phyloP scores from a whole-genome alignment of 2,888 invertebrate genomes.

The Cryptosula pallasiana region DNA sequence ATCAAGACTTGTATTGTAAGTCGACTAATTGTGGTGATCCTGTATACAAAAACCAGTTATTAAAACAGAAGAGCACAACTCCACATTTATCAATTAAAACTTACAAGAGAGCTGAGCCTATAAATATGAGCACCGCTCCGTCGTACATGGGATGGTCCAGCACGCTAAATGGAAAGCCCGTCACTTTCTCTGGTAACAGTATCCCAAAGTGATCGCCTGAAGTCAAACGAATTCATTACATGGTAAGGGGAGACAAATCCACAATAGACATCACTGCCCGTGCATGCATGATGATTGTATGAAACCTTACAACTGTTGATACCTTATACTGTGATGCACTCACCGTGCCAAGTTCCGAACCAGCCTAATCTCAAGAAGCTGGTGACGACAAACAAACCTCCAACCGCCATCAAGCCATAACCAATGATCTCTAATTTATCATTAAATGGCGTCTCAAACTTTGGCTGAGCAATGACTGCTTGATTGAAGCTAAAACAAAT shows the following conservation, averaged over 20 bases:
- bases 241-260: no score
- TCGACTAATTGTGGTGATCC: no score
- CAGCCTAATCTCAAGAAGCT: slow-evolving; percentile 37
- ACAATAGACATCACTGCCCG: no score
- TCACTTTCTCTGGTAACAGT: slow-evolving; percentile 35
- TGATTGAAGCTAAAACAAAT: slow-evolving; percentile 31
- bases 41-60: slow-evolving; percentile 29
- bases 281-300: no score
- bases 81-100: slow-evolving; percentile 26
- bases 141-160: slow-evolving; percentile 40
- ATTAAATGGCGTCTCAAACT: slow-evolving; percentile 32
- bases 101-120: slow-evolving; percentile 36
- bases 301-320: no score
- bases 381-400: slow-evolving; percentile 34
- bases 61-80: background rate
- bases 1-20: no score
- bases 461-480: slow-evolving; percentile 33
- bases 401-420: slow-evolving; percentile 31
- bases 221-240: no score
- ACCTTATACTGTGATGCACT: no score
- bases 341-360: slow-evolving; percentile 39
- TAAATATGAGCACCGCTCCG: slow-evolving; percentile 36
- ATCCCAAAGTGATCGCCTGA: slow-evolving; percentile 43
- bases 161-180: slow-evolving; percentile 37
- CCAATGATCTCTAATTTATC: slow-evolving; percentile 33